Base-by-base conservation (phyloP, 1,140 invertebrate species). In the Andrena cerasifolii region DNA sequence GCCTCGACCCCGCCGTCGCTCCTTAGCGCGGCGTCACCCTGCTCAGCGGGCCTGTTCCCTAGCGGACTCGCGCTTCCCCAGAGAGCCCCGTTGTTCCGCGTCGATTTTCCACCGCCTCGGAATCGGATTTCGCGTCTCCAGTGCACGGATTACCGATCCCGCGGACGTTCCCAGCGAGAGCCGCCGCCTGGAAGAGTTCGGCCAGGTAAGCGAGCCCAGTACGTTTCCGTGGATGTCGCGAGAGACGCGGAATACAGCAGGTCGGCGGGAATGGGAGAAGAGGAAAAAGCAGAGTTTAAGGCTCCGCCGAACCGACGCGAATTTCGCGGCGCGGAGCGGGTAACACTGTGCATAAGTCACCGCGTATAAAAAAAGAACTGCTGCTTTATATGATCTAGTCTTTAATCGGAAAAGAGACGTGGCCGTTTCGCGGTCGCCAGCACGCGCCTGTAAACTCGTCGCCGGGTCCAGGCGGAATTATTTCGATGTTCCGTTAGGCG, bases 401-500 rank as follows among this genome's bases (percentile, higher is more conserved):
- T n/a, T n/a, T n/a, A n/a, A n/a, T n/a, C n/a, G n/a, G n/a, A n/a
- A n/a, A n/a, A n/a, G n/a, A n/a, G n/a, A n/a, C n/a, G n/a, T n/a
- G n/a, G n/a, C n/a, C n/a, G n/a, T n/a, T n/a, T n/a, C n/a, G n/a
- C n/a, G n/a, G n/a, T n/a, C n/a, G n/a, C n/a, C n/a, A n/a, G 36
- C 36, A 40, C 36, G 10, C 36, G 36, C 36, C n/a, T n/a, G n/a
- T n/a, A n/a, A n/a, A n/a, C n/a, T n/a, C 18, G 47, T 49, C n/a
- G 10, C 28, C 36, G 10, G 56, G 18, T 40, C 33, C 4, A 21
- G 16, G 36, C n/a, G 31, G 62, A 63, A 49, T 56, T 43, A 65
- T 59, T 63, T 73, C 40, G 70, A 43, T 31, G 45, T 80, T 26
- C 74, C 74, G 74, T 78, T 80, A 70, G 66, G 66, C 66, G 79